These are phyloP conservation scores for Dolichopus griseipennis DNA, from an alignment of 2,888 invertebrate genomes.

Conservation along the genomic window DNA sequence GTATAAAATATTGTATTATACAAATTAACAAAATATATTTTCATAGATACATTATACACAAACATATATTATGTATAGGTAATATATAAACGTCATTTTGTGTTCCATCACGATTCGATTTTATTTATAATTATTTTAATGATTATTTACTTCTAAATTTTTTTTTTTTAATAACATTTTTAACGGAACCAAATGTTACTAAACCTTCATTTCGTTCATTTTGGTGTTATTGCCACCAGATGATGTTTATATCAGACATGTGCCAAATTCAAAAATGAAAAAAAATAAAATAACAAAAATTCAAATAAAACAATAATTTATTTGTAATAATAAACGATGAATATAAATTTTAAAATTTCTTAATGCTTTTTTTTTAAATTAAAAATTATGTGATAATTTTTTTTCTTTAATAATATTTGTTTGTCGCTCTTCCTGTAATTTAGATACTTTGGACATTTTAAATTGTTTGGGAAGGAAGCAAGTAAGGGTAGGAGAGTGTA, in stretches of 20 bases:
- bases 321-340: not conserved
- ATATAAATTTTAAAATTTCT: not conserved
- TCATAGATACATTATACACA: no score
- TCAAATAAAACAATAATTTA: not conserved
- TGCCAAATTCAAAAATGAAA: not conserved
- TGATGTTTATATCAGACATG: not conserved
- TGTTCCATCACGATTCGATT: not conserved
- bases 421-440: no score
- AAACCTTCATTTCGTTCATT: not conserved
- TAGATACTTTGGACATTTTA: no score
- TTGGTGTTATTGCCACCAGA: constrained; percentile 6
- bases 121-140: not conserved
- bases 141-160: not conserved
- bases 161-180: not conserved
- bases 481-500: no score
- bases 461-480: no score
- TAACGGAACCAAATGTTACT: not conserved
- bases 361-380: no score
- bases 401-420: no score
- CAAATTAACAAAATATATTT: no score
- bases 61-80: no score
- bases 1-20: no score
- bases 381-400: no score
- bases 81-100: not conserved
- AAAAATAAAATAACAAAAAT: not conserved